These are phyloP conservation scores for Melierax canorus DNA, from an alignment of 2,113 vertebrate genomes.

Conservation along the genomic window DNA sequence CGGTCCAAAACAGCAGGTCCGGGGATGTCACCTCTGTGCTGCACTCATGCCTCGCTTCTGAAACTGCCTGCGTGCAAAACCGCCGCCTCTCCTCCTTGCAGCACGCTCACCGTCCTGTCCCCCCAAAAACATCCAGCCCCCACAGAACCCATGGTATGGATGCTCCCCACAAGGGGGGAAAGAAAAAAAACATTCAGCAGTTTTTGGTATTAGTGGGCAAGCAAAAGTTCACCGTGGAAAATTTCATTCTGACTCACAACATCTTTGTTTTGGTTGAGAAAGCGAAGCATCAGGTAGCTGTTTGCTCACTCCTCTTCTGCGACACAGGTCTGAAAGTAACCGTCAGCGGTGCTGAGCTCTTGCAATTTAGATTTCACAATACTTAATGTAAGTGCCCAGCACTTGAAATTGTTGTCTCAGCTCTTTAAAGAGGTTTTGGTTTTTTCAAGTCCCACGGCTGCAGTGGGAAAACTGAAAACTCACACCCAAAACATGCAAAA, in stretches of 20 bases:
- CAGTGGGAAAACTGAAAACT: not conserved
- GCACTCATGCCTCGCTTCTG: fast-evolving
- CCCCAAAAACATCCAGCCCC: not conserved
- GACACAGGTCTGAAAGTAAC: not conserved
- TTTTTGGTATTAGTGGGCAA: not conserved
- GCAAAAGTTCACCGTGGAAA: not conserved
- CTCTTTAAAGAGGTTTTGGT: not conserved
- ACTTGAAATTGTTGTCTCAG: constrained; percentile 11
- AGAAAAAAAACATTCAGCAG: not conserved
- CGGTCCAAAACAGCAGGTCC: not conserved
- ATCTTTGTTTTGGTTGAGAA: not conserved
- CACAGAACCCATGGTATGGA: fast-evolving
- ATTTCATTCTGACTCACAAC: not conserved
- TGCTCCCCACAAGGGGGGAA: not conserved
- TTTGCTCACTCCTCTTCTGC: not conserved
- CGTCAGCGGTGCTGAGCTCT: not conserved
- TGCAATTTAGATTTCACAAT: not conserved
- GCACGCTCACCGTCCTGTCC: fast-evolving
- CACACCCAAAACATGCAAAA: not conserved
- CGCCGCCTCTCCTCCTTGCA: not conserved
- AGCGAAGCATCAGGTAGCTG: not conserved
- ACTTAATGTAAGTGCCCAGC: not conserved
- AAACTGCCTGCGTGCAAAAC: not conserved
- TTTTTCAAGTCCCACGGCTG: not conserved
- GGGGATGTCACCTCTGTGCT: not conserved